phyloP scores from a whole-genome alignment of 2,888 invertebrate species.

The Agonum fuliginosum region DNA sequence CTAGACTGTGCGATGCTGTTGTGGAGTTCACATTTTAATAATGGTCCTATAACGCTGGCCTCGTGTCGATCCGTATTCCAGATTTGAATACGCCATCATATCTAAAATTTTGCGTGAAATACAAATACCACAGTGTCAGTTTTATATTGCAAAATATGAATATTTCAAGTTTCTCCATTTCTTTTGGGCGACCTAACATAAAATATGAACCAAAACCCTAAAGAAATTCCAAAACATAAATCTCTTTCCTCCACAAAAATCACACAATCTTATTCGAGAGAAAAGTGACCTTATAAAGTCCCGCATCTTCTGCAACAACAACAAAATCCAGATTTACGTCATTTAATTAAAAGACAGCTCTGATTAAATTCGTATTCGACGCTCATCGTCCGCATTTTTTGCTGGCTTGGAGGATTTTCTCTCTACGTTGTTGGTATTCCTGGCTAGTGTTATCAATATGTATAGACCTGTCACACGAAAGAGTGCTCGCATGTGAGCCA shows the following conservation, averaged over 20 bases:
- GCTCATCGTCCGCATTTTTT: neutral
- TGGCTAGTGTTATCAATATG: conserved; percentile 41
- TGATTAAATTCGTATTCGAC: conserved; percentile 47
- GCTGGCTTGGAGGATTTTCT: neutral
- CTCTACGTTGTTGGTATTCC: conserved; percentile 25
- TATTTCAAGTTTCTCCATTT: conserved; percentile 37
- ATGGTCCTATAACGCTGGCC: neutral
- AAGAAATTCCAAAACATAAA: conserved; percentile 26
- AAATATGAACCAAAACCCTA: conserved; percentile 34
- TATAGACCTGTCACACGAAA: conserved; percentile 29
- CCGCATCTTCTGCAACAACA: conserved; percentile 9
- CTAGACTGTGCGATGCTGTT: no score
- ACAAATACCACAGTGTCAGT: conserved; percentile 28
- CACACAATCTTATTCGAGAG: conserved; percentile 13
- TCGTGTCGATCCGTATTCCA: no score
- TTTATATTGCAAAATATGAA: conserved; percentile 29
- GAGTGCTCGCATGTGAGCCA: conserved; percentile 1
- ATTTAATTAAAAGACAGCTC: conserved; percentile 42
- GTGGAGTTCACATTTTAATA: no score
- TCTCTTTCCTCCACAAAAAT: conserved; percentile 11
- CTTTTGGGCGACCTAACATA: conserved; percentile 28
- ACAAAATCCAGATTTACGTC: conserved; percentile 1
- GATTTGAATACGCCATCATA: conserved; percentile 14
- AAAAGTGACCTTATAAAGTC: neutral
- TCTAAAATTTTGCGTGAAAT: conserved; percentile 9